These are phyloP conservation scores for Scaptomyza montana DNA, from an alignment of 1,140 invertebrate species.

Conservation along the genomic window DNA sequence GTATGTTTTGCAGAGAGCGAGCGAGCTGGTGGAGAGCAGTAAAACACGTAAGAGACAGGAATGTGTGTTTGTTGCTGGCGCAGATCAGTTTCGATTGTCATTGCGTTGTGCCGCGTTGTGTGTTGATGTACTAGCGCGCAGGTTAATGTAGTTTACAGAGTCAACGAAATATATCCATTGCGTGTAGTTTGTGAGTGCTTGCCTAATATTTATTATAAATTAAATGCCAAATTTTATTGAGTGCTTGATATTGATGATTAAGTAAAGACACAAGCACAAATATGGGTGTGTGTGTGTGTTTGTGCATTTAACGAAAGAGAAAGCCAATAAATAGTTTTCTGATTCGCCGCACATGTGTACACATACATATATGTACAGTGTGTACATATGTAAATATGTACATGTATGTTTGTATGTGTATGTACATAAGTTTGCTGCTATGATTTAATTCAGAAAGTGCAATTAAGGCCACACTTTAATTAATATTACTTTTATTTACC, in stretches of 20 bases:
- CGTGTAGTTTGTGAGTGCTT: constrained; percentile 27
- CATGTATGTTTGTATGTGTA: constrained; percentile 4
- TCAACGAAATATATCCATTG: constrained; percentile 17
- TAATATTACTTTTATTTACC: constrained; percentile 16
- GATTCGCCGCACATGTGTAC: constrained; percentile 22
- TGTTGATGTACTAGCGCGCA: constrained; percentile 26
- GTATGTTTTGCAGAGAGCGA: constrained; percentile 10
- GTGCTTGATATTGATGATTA: constrained; percentile 7
- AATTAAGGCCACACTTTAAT: constrained; percentile 25
- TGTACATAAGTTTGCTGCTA: constrained; percentile 12
- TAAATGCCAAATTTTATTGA: constrained; percentile 29
- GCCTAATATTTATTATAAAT: constrained; percentile 40
- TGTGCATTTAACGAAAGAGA: constrained; percentile 34
- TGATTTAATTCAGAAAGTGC: constrained; percentile 39
- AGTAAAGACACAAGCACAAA: constrained; percentile 12
- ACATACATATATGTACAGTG: neutral
- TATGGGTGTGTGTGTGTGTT: constrained; percentile 2
- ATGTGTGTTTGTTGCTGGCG: constrained; percentile 24
- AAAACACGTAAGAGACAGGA: neutral
- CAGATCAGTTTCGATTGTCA: constrained; percentile 38
- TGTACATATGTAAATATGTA: constrained; percentile 1
- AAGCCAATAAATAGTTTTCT: constrained; percentile 41
- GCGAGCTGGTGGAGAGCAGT: neutral
- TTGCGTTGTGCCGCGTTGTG: constrained; percentile 34
- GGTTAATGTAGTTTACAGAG: constrained; percentile 34